Evolutionary conservation across 2,113 vertebrate species (phyloP).

Genomic region (Petrocephalus zakoni): DNA sequence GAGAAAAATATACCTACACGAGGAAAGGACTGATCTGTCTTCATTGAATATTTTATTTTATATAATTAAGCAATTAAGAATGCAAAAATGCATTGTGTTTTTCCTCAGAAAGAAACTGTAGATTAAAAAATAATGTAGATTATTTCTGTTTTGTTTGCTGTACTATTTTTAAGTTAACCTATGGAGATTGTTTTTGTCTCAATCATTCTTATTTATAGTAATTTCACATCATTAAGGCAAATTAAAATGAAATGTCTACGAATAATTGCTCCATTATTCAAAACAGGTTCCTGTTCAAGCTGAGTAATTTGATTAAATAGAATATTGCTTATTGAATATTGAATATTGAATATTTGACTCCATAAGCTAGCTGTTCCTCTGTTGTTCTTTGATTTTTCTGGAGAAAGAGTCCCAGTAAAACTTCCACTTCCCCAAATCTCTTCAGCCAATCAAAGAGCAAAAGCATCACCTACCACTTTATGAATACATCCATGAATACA

Average conservation of each 20-base stretch:
- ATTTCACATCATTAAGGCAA: not conserved
- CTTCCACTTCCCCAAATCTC: constrained; percentile 37
- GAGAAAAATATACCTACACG: not conserved
- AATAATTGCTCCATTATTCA: constrained; percentile 50
- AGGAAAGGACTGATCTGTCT: not conserved
- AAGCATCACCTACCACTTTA: constrained; percentile 4
- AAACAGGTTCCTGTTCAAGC: constrained; percentile 48
- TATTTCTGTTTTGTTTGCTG: not conserved
- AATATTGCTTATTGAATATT: constrained; percentile 41
- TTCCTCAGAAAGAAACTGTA: not conserved
- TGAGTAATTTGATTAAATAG: constrained; percentile 46
- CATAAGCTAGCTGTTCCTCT: constrained; percentile 47
- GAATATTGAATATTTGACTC: constrained; percentile 54
- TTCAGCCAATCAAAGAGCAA: constrained; percentile 49
- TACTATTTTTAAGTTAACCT: not conserved
- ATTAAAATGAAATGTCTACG: constrained; percentile 34
- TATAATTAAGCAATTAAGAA: not conserved
- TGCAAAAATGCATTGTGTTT: not conserved
- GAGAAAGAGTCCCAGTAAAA: constrained; percentile 40
- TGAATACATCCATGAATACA: not conserved
- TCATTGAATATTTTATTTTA: not conserved
- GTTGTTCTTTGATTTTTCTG: constrained; percentile 49
- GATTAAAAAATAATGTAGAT: too few species aligned
- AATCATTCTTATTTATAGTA: not conserved
- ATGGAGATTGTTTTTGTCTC: not conserved